Evolutionary conservation across 2,797 vertebrate genomes (phyloP).

Genomic region (Platyrinchus mystaceus): DNA sequence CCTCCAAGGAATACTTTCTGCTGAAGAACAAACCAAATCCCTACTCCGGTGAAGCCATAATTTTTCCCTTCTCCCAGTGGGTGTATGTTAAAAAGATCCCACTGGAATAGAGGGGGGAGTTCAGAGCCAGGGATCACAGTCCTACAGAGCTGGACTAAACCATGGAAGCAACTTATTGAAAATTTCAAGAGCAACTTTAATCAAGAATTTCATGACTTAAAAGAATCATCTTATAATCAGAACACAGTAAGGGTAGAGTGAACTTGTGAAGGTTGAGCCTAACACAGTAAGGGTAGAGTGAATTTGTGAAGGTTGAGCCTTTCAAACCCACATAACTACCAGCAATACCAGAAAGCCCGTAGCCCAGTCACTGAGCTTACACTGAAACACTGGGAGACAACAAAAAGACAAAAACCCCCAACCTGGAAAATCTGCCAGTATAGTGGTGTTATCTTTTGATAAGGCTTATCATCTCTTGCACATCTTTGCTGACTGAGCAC

Average conservation of each 20-base stretch:
- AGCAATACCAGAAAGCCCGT: background rate
- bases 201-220: background rate
- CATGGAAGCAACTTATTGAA: background rate
- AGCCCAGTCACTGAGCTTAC: background rate
- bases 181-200: background rate
- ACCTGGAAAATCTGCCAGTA: background rate
- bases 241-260: background rate
- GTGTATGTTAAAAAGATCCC: background rate
- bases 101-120: background rate
- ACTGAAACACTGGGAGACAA: background rate
- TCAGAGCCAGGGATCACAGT: background rate
- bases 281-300: background rate
- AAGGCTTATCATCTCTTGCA: background rate
- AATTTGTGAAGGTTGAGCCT: background rate
- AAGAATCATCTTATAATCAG: background rate
- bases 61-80: background rate
- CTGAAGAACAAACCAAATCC: background rate
- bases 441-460: background rate
- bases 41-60: fast-evolving
- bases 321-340: background rate
- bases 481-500: fast-evolving
- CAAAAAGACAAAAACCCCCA: background rate
- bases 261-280: background rate
- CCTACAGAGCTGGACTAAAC: background rate
- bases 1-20: background rate